Conservation (phyloP, 2,113 vertebrate species). For the Antigone vipio region DNA sequence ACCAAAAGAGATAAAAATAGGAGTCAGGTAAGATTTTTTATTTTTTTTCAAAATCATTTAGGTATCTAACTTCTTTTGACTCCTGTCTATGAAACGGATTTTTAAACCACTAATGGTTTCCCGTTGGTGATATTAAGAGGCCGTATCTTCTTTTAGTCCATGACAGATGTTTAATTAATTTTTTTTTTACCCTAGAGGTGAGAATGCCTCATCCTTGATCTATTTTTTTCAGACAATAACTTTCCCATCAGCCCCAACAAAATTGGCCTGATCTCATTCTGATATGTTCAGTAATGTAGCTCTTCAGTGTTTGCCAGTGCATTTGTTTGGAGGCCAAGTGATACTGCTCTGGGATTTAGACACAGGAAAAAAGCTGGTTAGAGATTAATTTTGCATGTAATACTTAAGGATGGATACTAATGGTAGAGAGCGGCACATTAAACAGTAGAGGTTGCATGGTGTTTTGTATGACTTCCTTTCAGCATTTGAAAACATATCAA, state of each 20-base stretch:
- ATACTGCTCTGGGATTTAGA: neutral
- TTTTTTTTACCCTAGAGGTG: neutral
- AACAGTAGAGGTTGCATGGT: neutral
- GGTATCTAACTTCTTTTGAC: neutral
- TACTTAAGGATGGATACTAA: neutral
- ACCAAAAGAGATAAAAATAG: neutral
- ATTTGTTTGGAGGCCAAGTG: neutral
- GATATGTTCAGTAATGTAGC: neutral
- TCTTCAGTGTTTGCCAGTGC: neutral
- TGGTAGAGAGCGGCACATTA: neutral
- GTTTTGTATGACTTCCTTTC: neutral
- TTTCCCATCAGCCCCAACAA: neutral
- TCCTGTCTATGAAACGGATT: neutral
- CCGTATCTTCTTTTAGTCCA: neutral
- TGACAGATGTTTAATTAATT: neutral
- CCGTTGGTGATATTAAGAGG: neutral
- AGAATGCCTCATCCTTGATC: neutral
- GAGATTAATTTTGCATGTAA: neutral
- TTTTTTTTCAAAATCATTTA: neutral
- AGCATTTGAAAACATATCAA: neutral
- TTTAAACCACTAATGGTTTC: neutral
- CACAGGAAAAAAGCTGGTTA: neutral
- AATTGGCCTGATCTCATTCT: neutral
- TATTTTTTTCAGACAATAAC: neutral
- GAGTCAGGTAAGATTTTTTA: neutral